Evolutionary conservation across 2,113 vertebrate genomes (phyloP).

Genomic region (Scolopax mira): DNA sequence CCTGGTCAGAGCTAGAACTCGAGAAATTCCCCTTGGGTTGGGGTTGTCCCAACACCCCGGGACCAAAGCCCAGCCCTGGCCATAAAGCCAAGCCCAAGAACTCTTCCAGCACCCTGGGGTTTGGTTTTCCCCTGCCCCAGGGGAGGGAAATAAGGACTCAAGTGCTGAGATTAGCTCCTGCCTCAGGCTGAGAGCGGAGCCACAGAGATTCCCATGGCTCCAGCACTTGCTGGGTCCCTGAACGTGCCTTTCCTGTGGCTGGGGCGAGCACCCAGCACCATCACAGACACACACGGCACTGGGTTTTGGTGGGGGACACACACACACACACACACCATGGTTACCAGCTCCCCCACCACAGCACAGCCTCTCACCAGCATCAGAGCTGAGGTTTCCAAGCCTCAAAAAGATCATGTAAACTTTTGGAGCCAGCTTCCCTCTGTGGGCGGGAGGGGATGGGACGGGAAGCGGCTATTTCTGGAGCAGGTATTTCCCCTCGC

Average conservation of each 20-base stretch:
- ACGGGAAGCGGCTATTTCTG: not conserved
- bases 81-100: not conserved
- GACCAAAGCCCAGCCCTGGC: not conserved
- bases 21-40: not conserved
- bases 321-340: no score
- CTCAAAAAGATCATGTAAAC: not conserved
- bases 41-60: not conserved
- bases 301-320: not conserved
- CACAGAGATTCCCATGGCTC: not conserved
- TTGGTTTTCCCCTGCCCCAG: not conserved
- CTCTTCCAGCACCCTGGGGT: not conserved
- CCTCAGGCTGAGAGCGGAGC: not conserved
- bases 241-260: not conserved
- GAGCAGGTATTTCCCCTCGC: not conserved
- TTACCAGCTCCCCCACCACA: rapidly evolving
- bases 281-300: rapidly evolving
- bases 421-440: not conserved
- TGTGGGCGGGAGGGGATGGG: rapidly evolving
- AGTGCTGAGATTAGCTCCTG: not conserved
- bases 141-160: not conserved
- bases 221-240: rapidly evolving
- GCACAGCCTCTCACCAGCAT: not conserved
- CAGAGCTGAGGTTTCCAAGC: not conserved
- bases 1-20: rapidly evolving
- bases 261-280: rapidly evolving